Evolutionary conservation across 2,113 vertebrate species (phyloP).

Genomic region (Toxostoma redivivum): DNA sequence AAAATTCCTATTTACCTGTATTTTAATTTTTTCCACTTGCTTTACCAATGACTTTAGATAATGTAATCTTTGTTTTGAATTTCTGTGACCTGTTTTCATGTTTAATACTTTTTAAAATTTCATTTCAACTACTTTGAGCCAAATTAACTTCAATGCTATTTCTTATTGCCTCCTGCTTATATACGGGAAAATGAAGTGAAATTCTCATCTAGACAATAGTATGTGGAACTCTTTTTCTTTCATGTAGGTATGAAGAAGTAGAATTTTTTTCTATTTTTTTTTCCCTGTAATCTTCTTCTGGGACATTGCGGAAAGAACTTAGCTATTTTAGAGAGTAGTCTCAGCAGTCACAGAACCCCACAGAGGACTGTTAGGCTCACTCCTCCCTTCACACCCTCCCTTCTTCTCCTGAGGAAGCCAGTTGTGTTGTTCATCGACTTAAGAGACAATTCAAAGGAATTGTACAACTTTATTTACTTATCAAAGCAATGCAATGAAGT

Average conservation of each 20-base stretch:
- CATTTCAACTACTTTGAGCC: background rate
- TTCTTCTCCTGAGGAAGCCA: background rate
- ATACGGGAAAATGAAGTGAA: background rate
- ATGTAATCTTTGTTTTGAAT: background rate
- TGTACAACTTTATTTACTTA: background rate
- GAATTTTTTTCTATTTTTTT: background rate
- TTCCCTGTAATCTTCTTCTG: background rate
- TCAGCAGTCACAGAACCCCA: background rate
- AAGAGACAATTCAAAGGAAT: background rate
- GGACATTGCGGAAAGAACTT: background rate
- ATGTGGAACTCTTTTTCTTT: background rate
- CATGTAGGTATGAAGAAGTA: background rate
- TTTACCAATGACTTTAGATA: background rate
- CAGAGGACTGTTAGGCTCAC: background rate
- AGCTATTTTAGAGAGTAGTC: background rate
- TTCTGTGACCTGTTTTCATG: background rate
- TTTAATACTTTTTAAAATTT: background rate
- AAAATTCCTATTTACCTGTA: background rate
- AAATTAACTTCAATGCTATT: background rate
- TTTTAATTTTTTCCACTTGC: background rate
- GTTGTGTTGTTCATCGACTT: background rate
- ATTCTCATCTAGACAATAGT: background rate
- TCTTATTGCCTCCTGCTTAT: background rate
- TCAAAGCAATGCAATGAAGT: background rate
- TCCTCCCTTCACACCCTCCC: background rate